Evolutionary conservation across 2,888 invertebrate genomes (phyloP), one percentile per base, ranked within the genome.

Genomic region (Apoderus coryli): DNA sequence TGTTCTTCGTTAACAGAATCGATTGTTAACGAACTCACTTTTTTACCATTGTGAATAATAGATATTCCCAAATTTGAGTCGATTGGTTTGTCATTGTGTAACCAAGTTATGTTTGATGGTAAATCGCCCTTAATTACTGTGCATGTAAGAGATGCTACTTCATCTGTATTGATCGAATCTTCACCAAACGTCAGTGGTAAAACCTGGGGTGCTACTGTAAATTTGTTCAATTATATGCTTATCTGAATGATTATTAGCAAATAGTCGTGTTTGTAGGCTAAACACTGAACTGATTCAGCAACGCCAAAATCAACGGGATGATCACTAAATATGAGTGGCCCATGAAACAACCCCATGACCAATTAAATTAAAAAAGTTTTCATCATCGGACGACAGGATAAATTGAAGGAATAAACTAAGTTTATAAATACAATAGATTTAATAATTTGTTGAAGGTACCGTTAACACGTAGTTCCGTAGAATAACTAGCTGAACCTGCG

Each of bases 81-180:
- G 31, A 68, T 60, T 35, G 57, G 56, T 22, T 44, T 54, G 43
- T 69, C 63, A 54, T 82, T 76, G 54, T 78, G 74, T 47, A 67
- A 69, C 85, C 85, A 86, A 29, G 64, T 66, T 34, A 86, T 73
- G 41, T 66, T 67, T 35, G 86, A 64, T 28, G 80, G 80, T 60
- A 44, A 29, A 58, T 84, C 82, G 38, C 84, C 79, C 58, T 76
- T 75, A 38, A 69, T 69, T 27, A 74, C 69, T 39, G 73, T 69
- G 53, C 79, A 80, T 32, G 66, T 68, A 49, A 72, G 65, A 50
- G 73, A 72, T 25, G 72, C 69, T 27, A 69, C 67, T 53, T 77
- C 76, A 30, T 76, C 77, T 37, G 72, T 72, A 53, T 72, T 73
- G 15, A 69, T 62, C 31, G 73, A 67, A 44, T 61, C 63, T 15